Evolutionary conservation across 2,113 vertebrate species (phyloP), one percentile per base, ranked within the genome.

Genomic region (Morone chrysops): DNA sequence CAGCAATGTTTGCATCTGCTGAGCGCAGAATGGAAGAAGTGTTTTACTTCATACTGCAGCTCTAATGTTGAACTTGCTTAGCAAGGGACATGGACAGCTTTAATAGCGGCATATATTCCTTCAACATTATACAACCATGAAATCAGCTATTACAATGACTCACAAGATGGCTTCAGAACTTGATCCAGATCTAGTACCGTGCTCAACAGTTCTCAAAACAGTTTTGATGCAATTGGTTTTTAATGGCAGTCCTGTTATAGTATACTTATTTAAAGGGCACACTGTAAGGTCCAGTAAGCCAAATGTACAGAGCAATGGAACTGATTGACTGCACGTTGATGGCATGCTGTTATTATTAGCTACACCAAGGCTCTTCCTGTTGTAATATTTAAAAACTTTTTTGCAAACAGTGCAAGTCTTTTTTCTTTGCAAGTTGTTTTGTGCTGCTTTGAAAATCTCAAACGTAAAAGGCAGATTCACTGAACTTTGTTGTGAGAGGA

Each of bases 391-490:
- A 3, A n/a, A 73, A 14, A 31, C 9, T 75, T 53, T 56, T 38
- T 45, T 22, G 4, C n/a, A 56, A 13, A 8, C n/a, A 38, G 20
- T 57, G 38, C 54, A 53, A 53, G 18, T 43, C 40, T 50, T 14
- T 48, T 76, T 54, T 50, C 51, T 65, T 66, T 73, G 8, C 10
- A 12, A 20, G 8, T 40, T 18, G 16, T 66, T 69, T 41, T 6
- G 18, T 60, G 47, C 20, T 11, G 6, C 76, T 82, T 76, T 85
- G 14, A 82, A 62, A 80, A 80, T 51, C n/a, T 48, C 45, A 54
- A 17, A 51, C 8, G 12, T 38, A 59, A 68, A 67, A 20, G 0
- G 41, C 1, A 16, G 59, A 66, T 75, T 60, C n/a, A 77, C 40
- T 71, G 75, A 73, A 80, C 71, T 71, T 61, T 66, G 16, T 61